Percentiles rank a stretch among this genome's conserved stretches.
Evolutionary conservation across 2,797 vertebrate genomes (phyloP).

Genomic region (Denticeps clupeoides): DNA sequence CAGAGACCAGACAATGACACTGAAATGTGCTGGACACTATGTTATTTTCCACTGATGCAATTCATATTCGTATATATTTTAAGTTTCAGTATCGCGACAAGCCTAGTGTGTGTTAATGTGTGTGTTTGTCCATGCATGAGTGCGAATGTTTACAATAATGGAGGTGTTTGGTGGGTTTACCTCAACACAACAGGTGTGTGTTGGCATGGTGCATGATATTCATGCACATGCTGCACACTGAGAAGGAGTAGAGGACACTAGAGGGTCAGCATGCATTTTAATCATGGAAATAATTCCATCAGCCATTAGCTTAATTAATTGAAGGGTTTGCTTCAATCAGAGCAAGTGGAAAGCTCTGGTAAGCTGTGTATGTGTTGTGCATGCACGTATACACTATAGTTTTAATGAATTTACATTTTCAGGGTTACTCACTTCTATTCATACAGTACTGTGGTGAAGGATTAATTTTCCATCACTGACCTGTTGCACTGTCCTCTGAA

Average conservation of each 20-base stretch:
- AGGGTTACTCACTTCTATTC: too few relatives aligned
- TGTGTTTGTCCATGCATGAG: background rate
- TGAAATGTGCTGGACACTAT: too few relatives aligned
- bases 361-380: constrained; percentile 6
- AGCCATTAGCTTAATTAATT: constrained; percentile 66
- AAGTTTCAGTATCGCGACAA: too few relatives aligned
- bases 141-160: background rate
- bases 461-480: too few relatives aligned
- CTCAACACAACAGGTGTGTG: background rate
- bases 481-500: too few relatives aligned
- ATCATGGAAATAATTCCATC: constrained; percentile 55
- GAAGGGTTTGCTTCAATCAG: constrained; percentile 25
- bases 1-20: too few relatives aligned
- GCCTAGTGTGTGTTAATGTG: background rate
- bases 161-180: background rate
- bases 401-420: too few relatives aligned
- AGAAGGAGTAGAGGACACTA: constrained; percentile 22
- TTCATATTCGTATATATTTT: too few relatives aligned
- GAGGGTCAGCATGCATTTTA: constrained; percentile 51
- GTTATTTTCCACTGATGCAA: too few relatives aligned
- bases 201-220: too few relatives aligned
- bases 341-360: constrained; percentile 21
- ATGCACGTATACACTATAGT: constrained; percentile 15
- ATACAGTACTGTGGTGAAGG: too few relatives aligned
- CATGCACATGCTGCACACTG: too few relatives aligned